These are phyloP conservation scores for Aethina tumida DNA, from an alignment of 1,140 invertebrate species.

Conservation along the genomic window DNA sequence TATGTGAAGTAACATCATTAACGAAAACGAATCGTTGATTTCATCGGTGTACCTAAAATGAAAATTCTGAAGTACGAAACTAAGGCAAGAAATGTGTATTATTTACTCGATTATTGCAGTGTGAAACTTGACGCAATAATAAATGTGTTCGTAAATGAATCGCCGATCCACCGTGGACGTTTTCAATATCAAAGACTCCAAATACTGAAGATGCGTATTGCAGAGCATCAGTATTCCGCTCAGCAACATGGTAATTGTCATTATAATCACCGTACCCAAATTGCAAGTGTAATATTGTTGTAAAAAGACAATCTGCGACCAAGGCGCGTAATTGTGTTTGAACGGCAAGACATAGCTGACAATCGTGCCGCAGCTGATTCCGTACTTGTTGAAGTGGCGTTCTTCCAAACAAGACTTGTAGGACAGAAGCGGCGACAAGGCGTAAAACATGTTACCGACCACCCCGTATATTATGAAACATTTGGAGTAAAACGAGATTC, in stretches of 20 bases:
- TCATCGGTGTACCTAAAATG: conserved; percentile 21
- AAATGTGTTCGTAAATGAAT: conserved; percentile 9
- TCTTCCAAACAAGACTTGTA: no score
- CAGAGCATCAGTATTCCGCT: conserved; percentile 25
- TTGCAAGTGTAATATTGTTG: conserved; percentile 22
- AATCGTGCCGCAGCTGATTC: conserved; percentile 22
- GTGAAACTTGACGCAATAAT: conserved; percentile 20
- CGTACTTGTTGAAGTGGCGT: conserved; percentile 14
- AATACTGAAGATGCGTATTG: conserved; percentile 20
- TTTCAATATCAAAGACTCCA: conserved; percentile 11
- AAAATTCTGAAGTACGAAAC: conserved; percentile 5
- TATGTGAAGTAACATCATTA: conserved; percentile 26
- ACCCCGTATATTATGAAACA: no score
- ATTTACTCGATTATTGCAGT: conserved; percentile 23
- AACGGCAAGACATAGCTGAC: conserved; percentile 22
- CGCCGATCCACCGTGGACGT: conserved; percentile 4
- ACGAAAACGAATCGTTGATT: conserved; percentile 22
- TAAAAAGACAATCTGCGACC: conserved; percentile 21
- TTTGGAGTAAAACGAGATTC: no score
- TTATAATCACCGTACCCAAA: conserved; percentile 20
- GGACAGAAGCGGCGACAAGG: no score
- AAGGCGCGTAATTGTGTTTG: conserved; percentile 17
- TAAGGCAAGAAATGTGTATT: neutral
- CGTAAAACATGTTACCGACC: no score
- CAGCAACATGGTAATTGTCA: conserved; percentile 23